Base-by-base conservation (phyloP, 30 jellyfish, hydroid and myxozoan species). In the Cassiopea xamachana region DNA sequence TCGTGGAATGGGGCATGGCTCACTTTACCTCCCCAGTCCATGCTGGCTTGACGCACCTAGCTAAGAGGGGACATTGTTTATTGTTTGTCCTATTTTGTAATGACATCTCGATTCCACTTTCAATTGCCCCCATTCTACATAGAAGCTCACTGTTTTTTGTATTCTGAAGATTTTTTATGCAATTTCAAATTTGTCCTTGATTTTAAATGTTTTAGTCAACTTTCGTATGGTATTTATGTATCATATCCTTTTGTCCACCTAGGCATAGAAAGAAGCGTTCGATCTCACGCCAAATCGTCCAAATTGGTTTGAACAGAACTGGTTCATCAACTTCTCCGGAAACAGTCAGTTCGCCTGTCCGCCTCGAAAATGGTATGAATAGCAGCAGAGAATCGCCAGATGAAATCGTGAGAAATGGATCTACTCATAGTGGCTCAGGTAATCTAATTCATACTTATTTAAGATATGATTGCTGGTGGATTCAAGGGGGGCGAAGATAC, bases 311-410 rank as follows among this genome's bases (percentile, higher is more conserved):
- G 68, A 86, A 92, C 73, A 70, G 89, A 12, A 90, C 86, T 80
- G 95, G 95, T 7, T 76, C 91, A 14, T 74, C 96, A 45, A 77
- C 84, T 61, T 83, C 96, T 1, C 96, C 96, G 1, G 96, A 89
- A 48, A 83, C 88, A 2, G 84, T 73, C 1, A 62, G 88, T 69
- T 55, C 86, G 79, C 84, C 90, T 1, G 73, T 62, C 48, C 70
- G 95, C 88, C 60, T 88, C 68, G 95, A 88, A 46, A 88, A 88
- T 72, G 90, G 95, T 70, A 88, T 79, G 87, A 79, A 89, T 76
- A 76, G 89, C 79, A 75, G 92, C 78, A 49, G 96, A 46, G 96
- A 89, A 1, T 89, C 92, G 2, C 92, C 96, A 5, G 92, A 80
- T 73, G 95, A 88, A 58, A 48, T 79, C 16, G 60, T 88, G 13